These are phyloP conservation scores for Cheilosia impressa DNA, from an alignment of 2,888 invertebrate species.

Conservation along the genomic window DNA sequence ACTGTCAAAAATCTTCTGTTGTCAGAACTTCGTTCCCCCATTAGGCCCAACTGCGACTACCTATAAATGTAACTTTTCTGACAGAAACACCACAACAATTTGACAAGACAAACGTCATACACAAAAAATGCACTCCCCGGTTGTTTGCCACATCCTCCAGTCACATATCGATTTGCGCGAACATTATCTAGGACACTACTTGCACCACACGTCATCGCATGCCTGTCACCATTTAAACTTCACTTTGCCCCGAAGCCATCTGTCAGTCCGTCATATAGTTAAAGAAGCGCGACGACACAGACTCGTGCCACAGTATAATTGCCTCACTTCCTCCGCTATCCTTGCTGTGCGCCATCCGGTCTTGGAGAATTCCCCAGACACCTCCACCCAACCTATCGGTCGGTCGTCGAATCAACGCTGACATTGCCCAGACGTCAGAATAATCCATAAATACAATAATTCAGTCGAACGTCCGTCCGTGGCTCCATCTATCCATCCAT, in stretches of 20 bases:
- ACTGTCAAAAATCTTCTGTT: no score
- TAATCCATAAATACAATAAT: conserved; percentile 72
- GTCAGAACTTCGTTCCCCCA: no score
- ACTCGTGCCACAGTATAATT: conserved; percentile 68
- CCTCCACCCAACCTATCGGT: conserved; percentile 9
- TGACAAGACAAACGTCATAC: no score
- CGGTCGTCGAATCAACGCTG: conserved; percentile 19
- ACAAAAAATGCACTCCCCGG: neutral
- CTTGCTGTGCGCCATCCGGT: conserved; percentile 38
- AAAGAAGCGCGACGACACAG: conserved; percentile 50
- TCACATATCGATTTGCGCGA: neutral
- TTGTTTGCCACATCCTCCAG: neutral
- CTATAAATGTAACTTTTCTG: no score
- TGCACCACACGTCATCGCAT: conserved; percentile 23
- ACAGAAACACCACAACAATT: no score
- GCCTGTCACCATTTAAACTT: conserved; percentile 39
- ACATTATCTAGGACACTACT: neutral
- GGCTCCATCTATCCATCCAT: conserved; percentile 67
- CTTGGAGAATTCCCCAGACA: conserved; percentile 34
- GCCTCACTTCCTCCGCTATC: conserved; percentile 39
- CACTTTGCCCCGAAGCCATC: conserved; percentile 42
- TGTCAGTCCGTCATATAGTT: conserved; percentile 48
- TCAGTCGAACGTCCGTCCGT: conserved; percentile 68
- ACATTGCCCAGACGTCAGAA: conserved; percentile 65
- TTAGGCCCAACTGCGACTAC: no score